A percentile compares a stretch with the other conserved stretches of the same genome.
These are phyloP conservation scores for Agrilus mali DNA, from an alignment of 2,888 invertebrate genomes.

Conservation along the genomic window DNA sequence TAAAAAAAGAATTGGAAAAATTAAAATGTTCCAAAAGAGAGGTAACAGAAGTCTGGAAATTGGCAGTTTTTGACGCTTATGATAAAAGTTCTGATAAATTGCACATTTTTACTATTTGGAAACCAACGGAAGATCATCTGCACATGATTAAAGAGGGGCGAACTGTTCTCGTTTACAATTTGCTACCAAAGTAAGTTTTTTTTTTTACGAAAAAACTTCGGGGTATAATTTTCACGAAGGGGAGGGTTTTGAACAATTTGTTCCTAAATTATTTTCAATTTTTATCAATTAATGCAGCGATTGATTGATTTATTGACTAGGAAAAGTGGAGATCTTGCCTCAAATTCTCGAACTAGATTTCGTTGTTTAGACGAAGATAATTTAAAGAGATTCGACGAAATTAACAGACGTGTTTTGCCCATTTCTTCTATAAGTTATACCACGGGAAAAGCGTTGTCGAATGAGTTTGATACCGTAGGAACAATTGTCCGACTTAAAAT, in stretches of 20 bases:
- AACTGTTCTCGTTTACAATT: conserved; percentile 46
- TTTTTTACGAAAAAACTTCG: conserved; percentile 7
- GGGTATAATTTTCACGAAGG: neutral
- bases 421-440: conserved; percentile 34
- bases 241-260: too few species aligned
- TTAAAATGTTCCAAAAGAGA: conserved; percentile 22
- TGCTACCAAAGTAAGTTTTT: conserved; percentile 35
- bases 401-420: conserved; percentile 22
- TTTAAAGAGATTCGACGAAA: conserved; percentile 7
- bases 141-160: conserved; percentile 49
- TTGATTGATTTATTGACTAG: conserved; percentile 13
- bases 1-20: conserved; percentile 17
- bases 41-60: conserved; percentile 33
- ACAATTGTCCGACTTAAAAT: conserved; percentile 46
- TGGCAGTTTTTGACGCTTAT: conserved; percentile 33
- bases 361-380: conserved; percentile 16
- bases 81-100: conserved; percentile 17
- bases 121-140: conserved; percentile 47
- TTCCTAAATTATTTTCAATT: too few species aligned
- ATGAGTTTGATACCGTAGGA: conserved; percentile 65
- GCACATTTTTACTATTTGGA: conserved; percentile 56
- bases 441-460: conserved; percentile 37
- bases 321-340: conserved; percentile 20
- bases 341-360: conserved; percentile 16
- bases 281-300: neutral